These are phyloP conservation scores for Brachypteracias leptosomus DNA, from an alignment of 2,113 vertebrate species.

Conservation along the genomic window DNA sequence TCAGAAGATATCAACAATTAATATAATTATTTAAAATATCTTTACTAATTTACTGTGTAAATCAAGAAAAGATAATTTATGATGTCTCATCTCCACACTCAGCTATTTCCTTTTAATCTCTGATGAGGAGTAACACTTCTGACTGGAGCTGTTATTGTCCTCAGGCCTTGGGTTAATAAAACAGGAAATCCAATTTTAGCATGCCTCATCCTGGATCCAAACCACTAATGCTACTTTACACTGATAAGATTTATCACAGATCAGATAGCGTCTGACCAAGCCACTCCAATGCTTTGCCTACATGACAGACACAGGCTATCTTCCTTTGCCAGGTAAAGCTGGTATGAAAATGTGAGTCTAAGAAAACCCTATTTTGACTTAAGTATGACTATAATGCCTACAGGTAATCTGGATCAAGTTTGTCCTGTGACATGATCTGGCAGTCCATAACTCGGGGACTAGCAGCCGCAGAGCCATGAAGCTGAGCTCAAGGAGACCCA, in stretches of 20 bases:
- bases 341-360: not conserved
- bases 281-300: not conserved
- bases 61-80: not conserved
- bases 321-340: not conserved
- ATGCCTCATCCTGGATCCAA: not conserved
- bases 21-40: not conserved
- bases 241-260: not conserved
- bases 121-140: not conserved
- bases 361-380: not conserved
- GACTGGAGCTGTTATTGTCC: not conserved
- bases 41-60: not conserved
- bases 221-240: not conserved
- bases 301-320: not conserved
- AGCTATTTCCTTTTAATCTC: not conserved
- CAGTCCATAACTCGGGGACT: not conserved
- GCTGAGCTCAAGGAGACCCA: not conserved
- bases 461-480: not conserved
- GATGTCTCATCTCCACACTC: not conserved
- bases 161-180: not conserved
- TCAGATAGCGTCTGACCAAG: not conserved
- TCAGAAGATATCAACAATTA: not conserved
- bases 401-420: not conserved
- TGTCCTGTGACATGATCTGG: fast-evolving
- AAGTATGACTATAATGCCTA: not conserved
- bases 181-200: not conserved